Conservation (phyloP, 2,113 vertebrate genomes). For the Panurus biarmicus region DNA sequence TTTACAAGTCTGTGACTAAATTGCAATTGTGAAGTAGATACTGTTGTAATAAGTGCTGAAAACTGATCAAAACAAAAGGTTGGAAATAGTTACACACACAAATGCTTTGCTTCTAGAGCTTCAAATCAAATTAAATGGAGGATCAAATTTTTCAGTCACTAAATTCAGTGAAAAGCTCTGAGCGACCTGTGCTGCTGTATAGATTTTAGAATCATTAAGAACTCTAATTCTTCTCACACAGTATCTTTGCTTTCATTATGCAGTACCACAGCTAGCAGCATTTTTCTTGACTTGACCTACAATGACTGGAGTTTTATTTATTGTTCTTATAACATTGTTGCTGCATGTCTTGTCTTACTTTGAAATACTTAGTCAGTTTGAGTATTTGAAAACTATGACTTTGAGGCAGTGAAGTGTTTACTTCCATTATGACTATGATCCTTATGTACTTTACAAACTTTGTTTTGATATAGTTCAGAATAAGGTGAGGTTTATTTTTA, state of each 20-base stretch:
- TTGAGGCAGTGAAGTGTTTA: background rate
- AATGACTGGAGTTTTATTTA: background rate
- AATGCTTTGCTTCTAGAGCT: slow-evolving; percentile 37
- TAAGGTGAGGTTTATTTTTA: background rate
- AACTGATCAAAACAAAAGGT: slow-evolving; percentile 27
- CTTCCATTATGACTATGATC: background rate
- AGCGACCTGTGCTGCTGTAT: background rate
- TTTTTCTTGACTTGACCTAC: background rate
- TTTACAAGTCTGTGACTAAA: background rate
- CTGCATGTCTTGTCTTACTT: background rate
- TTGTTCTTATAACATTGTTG: background rate
- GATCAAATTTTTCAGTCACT: slow-evolving; percentile 38
- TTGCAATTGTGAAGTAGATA: background rate
- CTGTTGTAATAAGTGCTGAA: slow-evolving; percentile 20
- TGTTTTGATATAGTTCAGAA: background rate
- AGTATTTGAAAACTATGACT: background rate
- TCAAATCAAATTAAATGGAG: slow-evolving; percentile 41
- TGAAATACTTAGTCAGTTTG: background rate
- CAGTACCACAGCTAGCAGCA: background rate
- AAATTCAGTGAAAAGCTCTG: slow-evolving; percentile 21
- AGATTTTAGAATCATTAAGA: slow-evolving; percentile 48
- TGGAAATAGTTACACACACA: background rate
- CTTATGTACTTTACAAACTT: background rate
- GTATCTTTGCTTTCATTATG: background rate
- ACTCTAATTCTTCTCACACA: slow-evolving; percentile 11